Evolutionary conservation across 2,113 vertebrate genomes (phyloP), one percentile per base, ranked within the genome.

Genomic region (Meleagris gallopavo): DNA sequence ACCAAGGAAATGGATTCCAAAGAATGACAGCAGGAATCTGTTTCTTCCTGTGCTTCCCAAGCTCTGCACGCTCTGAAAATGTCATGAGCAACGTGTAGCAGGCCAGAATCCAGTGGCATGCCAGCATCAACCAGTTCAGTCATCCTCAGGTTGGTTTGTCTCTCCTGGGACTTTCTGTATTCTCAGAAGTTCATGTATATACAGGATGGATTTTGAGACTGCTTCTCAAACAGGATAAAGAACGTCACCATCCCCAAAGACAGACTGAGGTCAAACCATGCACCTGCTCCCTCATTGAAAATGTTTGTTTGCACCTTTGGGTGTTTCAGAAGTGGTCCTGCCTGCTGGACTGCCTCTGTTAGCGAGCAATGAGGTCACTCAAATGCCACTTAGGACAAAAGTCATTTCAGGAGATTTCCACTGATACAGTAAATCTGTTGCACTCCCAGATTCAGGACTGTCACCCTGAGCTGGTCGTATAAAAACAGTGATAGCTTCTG

Each of bases 351-450:
- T 0, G 25, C 3, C 19, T 41, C 29, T 8, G 2, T 21, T 38
- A 43, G 55, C 1, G 69, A 74, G 41, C 75, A 61, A 2, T 29
- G 36, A 83, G 27, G n/a, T 2, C 66, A 74, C 52, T 43, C 73
- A 67, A 75, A 81, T 30, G 85, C 69, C 94, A 94, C 61, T 74
- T 54, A 67, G 89, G 87, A 90, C 84, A 91, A 57, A 93, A 81
- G 85, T 72, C 1, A 90, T 86, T 83, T 81, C 57, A 65, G 69
- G 76, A 78, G 30, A 78, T 90, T 93, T 90, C 83, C 46, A 29
- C 62, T 65, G 62, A 46, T 65, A 86, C 90, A 58, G 70, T 69
- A 61, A 83, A 69, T 73, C 29, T 86, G 61, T 62, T 83, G 40
- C 61, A n/a, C 1, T 13, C 57, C 36, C 52, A 74, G 46, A n/a